A percentile compares a stretch with the other conserved stretches of the same genome.
Evolutionary conservation across 2,113 vertebrate genomes (phyloP).

Genomic region (Morone chrysops): DNA sequence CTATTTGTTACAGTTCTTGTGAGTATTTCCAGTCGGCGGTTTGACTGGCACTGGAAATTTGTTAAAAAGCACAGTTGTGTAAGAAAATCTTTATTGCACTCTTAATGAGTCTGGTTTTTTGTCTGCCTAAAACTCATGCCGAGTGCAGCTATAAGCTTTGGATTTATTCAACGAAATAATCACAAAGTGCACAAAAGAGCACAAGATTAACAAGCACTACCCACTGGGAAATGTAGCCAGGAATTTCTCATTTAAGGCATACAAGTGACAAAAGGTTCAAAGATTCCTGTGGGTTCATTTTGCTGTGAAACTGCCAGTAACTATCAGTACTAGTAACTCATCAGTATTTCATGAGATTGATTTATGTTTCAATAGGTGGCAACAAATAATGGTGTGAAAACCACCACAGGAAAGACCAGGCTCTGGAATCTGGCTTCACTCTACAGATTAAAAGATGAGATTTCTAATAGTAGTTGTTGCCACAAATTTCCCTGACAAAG

Average conservation of each 20-base stretch:
- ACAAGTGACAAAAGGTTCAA: constrained; percentile 39
- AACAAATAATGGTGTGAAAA: constrained; percentile 8
- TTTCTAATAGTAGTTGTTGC: background rate
- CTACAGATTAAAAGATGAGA: constrained; percentile 2
- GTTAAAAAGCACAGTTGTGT: background rate
- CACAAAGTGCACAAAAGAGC: constrained; percentile 15
- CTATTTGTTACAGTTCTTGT: background rate
- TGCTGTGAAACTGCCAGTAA: constrained; percentile 7
- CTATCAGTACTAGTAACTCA: background rate
- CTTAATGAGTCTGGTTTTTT: background rate
- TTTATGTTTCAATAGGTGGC: constrained; percentile 20
- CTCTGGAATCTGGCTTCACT: constrained; percentile 17
- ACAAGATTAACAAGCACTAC: constrained; percentile 6
- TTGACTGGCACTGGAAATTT: background rate
- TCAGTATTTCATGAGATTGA: constrained; percentile 30
- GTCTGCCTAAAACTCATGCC: background rate
- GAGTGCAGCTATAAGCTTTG: background rate
- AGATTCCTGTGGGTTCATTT: constrained; percentile 9
- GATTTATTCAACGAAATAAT: constrained; percentile 7
- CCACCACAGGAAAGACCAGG: constrained; percentile 8
- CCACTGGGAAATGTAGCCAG: constrained; percentile 13
- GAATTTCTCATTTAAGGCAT: constrained; percentile 68
- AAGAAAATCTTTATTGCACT: background rate
- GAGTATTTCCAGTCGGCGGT: background rate
- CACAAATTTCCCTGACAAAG: background rate